A percentile compares a stretch with the other conserved stretches of the same genome.
These are phyloP conservation scores for Drosophila hydei DNA, from an alignment of 1,140 invertebrate genomes.

Conservation along the genomic window DNA sequence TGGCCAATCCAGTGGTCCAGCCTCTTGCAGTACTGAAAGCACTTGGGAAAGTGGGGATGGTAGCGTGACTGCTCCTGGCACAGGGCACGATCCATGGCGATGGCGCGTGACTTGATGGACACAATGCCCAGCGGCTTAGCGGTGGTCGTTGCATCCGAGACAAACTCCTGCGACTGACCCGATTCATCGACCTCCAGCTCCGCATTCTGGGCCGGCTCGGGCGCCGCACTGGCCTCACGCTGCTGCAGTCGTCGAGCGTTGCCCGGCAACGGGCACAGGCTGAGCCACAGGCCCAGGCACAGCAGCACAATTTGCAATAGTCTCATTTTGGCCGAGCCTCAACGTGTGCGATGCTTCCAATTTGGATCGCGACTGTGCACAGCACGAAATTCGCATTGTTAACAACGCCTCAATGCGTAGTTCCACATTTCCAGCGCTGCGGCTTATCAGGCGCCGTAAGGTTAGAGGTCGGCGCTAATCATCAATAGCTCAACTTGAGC, in stretches of 20 bases:
- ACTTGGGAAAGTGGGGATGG: constrained; percentile 73
- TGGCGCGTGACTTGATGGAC: constrained; percentile 70
- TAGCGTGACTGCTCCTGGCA: constrained; percentile 60
- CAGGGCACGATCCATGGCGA: constrained; percentile 58
- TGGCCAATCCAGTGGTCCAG: constrained; percentile 79
- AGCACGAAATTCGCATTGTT: constrained; percentile 5
- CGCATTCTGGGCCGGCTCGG: constrained; percentile 1
- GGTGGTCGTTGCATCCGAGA: constrained; percentile 28
- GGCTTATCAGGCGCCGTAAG: constrained; percentile 18
- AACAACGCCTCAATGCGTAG: constrained; percentile 27
- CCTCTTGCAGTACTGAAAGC: constrained; percentile 70
- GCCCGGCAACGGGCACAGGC: neutral
- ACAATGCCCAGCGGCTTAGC: constrained; percentile 39
- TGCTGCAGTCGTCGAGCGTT: constrained; percentile 12
- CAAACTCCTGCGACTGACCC: constrained; percentile 9
- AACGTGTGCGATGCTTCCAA: constrained; percentile 32
- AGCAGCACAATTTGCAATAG: neutral
- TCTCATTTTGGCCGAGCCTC: constrained; percentile 11
- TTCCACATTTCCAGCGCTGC: constrained; percentile 18
- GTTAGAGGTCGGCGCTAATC: constrained; percentile 42
- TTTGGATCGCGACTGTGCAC: constrained; percentile 24
- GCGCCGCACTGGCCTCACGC: constrained; percentile 30
- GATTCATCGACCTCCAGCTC: neutral
- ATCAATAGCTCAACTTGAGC: constrained; percentile 12
- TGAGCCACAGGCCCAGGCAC: constrained; percentile 1